Percentiles rank a stretch among this genome's conserved stretches.
These are phyloP conservation scores for Eulemur macaco DNA, from an alignment of 2,113 vertebrate genomes.

Conservation along the genomic window DNA sequence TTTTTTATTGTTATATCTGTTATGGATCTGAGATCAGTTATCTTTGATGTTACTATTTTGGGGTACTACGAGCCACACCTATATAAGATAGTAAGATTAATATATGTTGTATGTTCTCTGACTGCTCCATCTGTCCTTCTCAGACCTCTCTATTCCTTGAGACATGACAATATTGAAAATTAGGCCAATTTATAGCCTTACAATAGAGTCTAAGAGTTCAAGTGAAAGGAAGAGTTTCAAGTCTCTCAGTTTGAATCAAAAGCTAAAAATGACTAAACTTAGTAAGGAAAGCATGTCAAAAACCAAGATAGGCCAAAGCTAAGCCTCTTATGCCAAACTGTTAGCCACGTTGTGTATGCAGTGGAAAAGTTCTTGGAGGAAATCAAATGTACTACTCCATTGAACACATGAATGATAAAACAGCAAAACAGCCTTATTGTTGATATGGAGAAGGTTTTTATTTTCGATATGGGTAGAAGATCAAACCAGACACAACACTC, in stretches of 20 bases:
- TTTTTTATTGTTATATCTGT: neutral
- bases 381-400: neutral
- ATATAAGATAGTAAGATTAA: neutral
- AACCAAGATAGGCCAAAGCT: neutral
- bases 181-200: neutral
- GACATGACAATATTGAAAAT: neutral
- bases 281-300: neutral
- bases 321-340: neutral
- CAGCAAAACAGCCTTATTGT: neutral
- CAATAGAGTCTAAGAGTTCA: neutral
- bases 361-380: neutral
- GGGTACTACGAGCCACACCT: neutral
- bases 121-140: neutral
- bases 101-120: neutral
- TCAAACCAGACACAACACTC: neutral
- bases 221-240: neutral
- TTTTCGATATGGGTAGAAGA: neutral
- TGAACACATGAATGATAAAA: neutral
- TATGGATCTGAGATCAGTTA: neutral
- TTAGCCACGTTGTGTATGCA: neutral
- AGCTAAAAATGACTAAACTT: neutral
- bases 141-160: neutral
- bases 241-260: neutral
- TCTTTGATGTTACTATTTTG: neutral
- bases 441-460: neutral